These are phyloP conservation scores for Irena cyanogastra DNA, from an alignment of 2,113 vertebrate genomes.

Conservation along the genomic window DNA sequence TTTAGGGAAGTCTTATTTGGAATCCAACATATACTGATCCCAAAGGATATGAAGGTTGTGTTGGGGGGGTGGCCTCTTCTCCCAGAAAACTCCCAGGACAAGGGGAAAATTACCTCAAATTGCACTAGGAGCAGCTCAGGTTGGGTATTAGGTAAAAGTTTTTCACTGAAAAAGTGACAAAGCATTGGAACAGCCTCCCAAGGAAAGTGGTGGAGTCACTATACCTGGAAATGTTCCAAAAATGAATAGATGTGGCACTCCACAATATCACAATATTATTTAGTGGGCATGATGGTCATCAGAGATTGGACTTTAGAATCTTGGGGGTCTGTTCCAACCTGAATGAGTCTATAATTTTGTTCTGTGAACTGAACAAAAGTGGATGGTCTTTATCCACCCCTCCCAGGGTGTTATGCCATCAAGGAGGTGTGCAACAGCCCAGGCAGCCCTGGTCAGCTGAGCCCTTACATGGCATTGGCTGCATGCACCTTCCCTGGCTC, in stretches of 20 bases:
- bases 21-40: accelerated
- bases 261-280: neutral
- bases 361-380: neutral
- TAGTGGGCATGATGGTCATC: neutral
- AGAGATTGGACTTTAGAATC: neutral
- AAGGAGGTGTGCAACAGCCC: neutral
- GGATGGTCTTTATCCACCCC: neutral
- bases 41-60: neutral
- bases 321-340: neutral
- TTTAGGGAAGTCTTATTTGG: neutral
- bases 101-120: neutral
- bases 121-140: neutral
- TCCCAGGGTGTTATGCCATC: neutral
- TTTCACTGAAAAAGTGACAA: neutral
- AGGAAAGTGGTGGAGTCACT: neutral
- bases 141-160: neutral
- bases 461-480: neutral
- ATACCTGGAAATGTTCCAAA: neutral
- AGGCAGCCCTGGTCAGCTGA: neutral
- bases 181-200: neutral
- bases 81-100: neutral
- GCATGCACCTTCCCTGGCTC: accelerated
- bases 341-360: neutral
- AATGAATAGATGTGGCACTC: neutral
- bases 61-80: neutral